Conservation (phyloP, 2,113 vertebrate species). For the Corythoichthys intestinalis region DNA sequence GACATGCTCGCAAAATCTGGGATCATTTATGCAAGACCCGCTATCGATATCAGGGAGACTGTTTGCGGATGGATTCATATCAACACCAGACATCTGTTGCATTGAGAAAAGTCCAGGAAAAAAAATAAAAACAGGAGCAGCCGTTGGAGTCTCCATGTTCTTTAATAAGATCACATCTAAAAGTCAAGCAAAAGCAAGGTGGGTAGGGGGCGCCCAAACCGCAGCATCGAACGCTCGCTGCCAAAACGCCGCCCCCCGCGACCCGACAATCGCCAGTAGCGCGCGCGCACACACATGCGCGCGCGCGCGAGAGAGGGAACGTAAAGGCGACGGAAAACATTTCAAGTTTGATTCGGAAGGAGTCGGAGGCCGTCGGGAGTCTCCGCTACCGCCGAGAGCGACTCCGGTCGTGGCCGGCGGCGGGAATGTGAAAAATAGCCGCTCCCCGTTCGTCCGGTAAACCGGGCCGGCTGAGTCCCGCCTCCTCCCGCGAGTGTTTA, state of each 20-base stretch:
- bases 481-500: neutral
- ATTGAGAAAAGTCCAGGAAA: neutral
- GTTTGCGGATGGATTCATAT: neutral
- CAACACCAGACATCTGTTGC: neutral
- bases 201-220: neutral
- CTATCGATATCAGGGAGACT: too few relatives aligned
- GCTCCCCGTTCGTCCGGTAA: neutral
- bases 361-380: neutral
- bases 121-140: slow-evolving; percentile 4
- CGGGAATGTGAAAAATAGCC: neutral
- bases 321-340: neutral
- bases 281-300: neutral
- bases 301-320: neutral
- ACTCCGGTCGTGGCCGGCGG: neutral
- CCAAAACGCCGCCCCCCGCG: neutral
- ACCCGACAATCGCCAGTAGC: neutral
- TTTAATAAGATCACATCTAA: slow-evolving; percentile 59
- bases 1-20: too few relatives aligned
- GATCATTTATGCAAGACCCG: too few relatives aligned
- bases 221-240: too few relatives aligned
- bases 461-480: neutral
- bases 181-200: slow-evolving; percentile 40
- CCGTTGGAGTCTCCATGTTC: slow-evolving; percentile 42
- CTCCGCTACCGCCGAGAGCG: too few relatives aligned
- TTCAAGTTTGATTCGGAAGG: slow-evolving; percentile 7